Conservation (phyloP, 1,140 invertebrate species). For the Pararge aegeria region DNA sequence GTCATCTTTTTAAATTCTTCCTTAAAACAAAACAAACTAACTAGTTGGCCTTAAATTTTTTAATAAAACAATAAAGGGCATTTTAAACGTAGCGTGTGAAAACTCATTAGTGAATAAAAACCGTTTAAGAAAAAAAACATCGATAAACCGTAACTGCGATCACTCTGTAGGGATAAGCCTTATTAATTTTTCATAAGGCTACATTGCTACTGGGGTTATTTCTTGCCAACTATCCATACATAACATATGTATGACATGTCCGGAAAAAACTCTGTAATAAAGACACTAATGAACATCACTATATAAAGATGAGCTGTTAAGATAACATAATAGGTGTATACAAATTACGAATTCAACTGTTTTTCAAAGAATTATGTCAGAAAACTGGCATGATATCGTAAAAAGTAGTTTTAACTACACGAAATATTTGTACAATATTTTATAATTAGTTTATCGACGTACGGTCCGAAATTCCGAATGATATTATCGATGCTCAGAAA, state of each 20-base stretch:
- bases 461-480: neutral
- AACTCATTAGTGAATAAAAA: too few species aligned
- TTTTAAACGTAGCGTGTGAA: too few species aligned
- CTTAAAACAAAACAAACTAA: too few species aligned
- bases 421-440: constrained; percentile 1
- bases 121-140: too few species aligned
- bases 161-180: neutral
- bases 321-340: constrained; percentile 7
- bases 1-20: too few species aligned
- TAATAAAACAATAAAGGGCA: too few species aligned
- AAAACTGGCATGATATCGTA: neutral
- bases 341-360: constrained; percentile 5
- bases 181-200: neutral
- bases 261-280: neutral
- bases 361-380: constrained; percentile 6
- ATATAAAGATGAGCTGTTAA: neutral
- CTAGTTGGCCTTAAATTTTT: too few species aligned
- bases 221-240: neutral
- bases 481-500: neutral
- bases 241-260: neutral
- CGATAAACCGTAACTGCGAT: too few species aligned
- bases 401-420: neutral
- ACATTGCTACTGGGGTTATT: neutral
- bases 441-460: constrained; percentile 10
- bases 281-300: constrained; percentile 5